These are phyloP conservation scores for Agonopterix subpropinquella DNA, from an alignment of 2,888 invertebrate species.

Conservation along the genomic window DNA sequence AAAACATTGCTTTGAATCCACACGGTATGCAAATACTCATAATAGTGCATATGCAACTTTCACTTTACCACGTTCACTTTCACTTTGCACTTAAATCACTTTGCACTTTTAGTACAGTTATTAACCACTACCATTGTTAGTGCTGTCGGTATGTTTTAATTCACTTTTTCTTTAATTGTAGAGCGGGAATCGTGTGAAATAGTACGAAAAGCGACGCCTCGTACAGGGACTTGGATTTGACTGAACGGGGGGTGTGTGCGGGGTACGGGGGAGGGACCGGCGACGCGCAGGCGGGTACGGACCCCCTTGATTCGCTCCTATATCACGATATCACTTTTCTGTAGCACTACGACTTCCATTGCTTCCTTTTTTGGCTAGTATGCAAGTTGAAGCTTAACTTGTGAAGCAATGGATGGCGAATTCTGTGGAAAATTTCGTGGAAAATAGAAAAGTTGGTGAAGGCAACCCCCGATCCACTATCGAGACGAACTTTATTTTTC, in stretches of 20 bases:
- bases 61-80: constrained; percentile 7
- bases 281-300: constrained; percentile 11
- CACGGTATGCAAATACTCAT: constrained; percentile 11
- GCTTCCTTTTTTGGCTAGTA: neutral
- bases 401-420: neutral
- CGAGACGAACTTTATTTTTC: constrained; percentile 40
- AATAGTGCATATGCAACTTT: constrained; percentile 6
- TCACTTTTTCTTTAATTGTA: neutral
- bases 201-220: constrained; percentile 26
- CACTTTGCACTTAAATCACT: neutral
- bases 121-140: neutral
- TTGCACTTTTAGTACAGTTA: too few species aligned
- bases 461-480: constrained; percentile 20
- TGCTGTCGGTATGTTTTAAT: neutral
- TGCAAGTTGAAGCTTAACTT: too few species aligned
- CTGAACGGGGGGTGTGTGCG: constrained; percentile 30
- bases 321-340: too few species aligned
- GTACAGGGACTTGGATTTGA: constrained; percentile 27
- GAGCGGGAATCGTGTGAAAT: constrained; percentile 1
- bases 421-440: neutral
- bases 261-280: constrained; percentile 15
- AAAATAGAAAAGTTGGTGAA: neutral
- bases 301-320: neutral
- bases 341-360: neutral
- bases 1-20: constrained; percentile 23